These are phyloP conservation scores for Pipistrellus kuhlii DNA, from an alignment of 2,797 vertebrate genomes.

Conservation along the genomic window DNA sequence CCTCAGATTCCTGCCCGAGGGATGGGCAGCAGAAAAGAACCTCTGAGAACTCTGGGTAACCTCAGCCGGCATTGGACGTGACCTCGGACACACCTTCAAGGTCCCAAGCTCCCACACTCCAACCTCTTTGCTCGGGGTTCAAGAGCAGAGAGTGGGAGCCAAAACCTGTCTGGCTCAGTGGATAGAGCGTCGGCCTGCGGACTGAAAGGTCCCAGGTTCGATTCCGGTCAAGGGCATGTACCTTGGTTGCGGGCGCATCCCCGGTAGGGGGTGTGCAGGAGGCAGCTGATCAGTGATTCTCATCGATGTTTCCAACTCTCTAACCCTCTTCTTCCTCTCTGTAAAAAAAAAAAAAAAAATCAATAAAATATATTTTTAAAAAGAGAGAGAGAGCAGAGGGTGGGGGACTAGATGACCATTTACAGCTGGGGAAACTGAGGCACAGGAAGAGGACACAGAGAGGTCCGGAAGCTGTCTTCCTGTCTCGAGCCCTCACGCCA, in stretches of 20 bases:
- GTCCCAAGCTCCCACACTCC: background rate
- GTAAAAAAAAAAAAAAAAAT: too few relatives aligned
- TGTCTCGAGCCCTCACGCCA: fast-evolving
- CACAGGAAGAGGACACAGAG: background rate
- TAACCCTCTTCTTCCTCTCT: too few relatives aligned
- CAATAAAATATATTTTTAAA: too few relatives aligned
- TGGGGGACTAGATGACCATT: fast-evolving
- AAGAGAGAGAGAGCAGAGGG: too few relatives aligned
- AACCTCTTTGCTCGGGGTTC: background rate
- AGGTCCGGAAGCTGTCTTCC: background rate
- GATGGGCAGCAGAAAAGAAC: fast-evolving
- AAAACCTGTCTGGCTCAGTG: too few relatives aligned
- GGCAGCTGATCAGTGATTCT: too few relatives aligned
- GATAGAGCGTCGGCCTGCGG: too few relatives aligned
- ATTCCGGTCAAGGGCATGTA: too few relatives aligned
- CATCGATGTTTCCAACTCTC: too few relatives aligned
- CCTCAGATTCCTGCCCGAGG: background rate
- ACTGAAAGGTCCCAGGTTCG: too few relatives aligned
- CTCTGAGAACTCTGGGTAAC: background rate
- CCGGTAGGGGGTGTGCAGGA: too few relatives aligned
- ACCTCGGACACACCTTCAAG: background rate
- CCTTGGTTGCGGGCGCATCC: too few relatives aligned
- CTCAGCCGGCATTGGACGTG: background rate
- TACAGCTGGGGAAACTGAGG: background rate
- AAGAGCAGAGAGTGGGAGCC: background rate